phyloP scores from a whole-genome alignment of 1,140 invertebrate genomes.

The Bombus breviceps region DNA sequence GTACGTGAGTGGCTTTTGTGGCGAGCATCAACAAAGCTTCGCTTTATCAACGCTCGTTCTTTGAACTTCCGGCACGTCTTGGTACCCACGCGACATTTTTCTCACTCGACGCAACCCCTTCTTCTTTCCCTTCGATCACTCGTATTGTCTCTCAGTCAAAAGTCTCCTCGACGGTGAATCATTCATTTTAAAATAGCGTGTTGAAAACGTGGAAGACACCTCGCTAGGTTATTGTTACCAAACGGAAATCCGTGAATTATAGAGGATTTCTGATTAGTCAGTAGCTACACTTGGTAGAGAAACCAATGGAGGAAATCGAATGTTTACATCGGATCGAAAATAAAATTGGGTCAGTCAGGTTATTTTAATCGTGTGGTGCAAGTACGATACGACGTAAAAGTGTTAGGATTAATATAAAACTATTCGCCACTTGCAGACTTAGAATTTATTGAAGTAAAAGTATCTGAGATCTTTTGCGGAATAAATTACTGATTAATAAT shows the following conservation, averaged over 20 bases:
- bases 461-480: too few species aligned
- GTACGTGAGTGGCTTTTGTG: slow-evolving; percentile 33
- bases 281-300: not conserved
- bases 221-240: not conserved
- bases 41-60: slow-evolving; percentile 50
- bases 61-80: slow-evolving; percentile 48
- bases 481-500: too few species aligned
- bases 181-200: too few species aligned
- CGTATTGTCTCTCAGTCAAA: not conserved
- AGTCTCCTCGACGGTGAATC: not conserved
- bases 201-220: not conserved
- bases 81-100: slow-evolving; percentile 21
- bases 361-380: not conserved
- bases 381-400: not conserved
- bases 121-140: not conserved
- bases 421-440: too few species aligned
- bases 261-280: too few species aligned
- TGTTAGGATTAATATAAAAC: not conserved
- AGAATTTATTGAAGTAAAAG: too few species aligned
- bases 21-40: slow-evolving; percentile 27
- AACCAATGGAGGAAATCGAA: not conserved
- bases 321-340: not conserved
- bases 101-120: not conserved
- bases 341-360: not conserved
- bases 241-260: not conserved